Evolutionary conservation across 2,888 invertebrate genomes (phyloP), one percentile per base, ranked within the genome.

Genomic region (Drosophila mercatorum): DNA sequence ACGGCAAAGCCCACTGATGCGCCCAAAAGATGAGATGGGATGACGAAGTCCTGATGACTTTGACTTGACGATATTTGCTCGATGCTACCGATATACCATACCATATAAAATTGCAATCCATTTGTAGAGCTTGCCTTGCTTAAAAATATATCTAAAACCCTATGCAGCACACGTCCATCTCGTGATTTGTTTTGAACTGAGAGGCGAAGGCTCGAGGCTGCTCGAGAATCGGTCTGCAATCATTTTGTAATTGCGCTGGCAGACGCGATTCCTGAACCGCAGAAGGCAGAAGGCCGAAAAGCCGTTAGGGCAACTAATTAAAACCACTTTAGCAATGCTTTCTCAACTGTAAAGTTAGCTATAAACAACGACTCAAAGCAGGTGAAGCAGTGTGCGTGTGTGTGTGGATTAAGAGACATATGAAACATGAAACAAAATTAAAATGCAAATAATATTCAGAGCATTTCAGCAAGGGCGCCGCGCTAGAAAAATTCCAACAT

Each of bases 291-390:
- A 22, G 68, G 55, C 66, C 56, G 51, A 40, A 77, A 77, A 57
- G 66, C 53, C 53, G 65, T 80, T 80, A 59, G 77, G 80, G 77
- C 74, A 89, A 88, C 90, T 86, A 86, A 86, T 86, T 86, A 86
- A 86, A 86, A 89, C 81, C 85, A 89, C 85, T 86, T 86, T 78
- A 75, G 83, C 69, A 90, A 79, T 87, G 89, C 78, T 81, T 81
- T 80, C 87, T 87, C 88, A 89, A 90, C 88, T 89, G 88, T 90
- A 89, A 89, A 89, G 91, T 89, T 89, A 77, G 88, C 88, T 87
- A 86, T 88, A 89, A 87, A 87, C 85, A 81, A 83, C 86, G 51
- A 64, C 47, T 65, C 65, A 72, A 67, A 63, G 72, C 66, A 34
- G 55, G 14, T 34, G 49, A 38, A 40, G 36, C 34, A n/a, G 53